These are phyloP conservation scores for Trididemnum miniatum DNA, from an alignment of 23 tunicate species.

Conservation along the genomic window DNA sequence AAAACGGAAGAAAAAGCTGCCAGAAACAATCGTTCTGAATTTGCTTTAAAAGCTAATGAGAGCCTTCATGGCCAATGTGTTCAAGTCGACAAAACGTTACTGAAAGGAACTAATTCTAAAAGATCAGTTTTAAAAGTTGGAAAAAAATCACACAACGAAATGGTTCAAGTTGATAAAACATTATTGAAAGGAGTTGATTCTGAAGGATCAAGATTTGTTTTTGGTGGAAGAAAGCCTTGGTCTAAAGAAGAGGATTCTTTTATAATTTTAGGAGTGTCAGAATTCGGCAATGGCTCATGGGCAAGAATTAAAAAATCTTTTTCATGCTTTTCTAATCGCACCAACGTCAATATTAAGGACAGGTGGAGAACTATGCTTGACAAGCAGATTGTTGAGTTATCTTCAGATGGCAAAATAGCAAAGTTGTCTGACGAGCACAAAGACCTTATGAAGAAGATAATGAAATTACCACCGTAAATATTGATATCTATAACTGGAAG, in stretches of 20 bases:
- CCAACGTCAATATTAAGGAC: not conserved
- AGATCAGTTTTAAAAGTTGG: not conserved
- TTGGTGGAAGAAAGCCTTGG: not conserved
- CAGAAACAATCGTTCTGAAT: no score
- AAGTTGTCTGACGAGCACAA: not conserved
- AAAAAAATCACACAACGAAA: not conserved
- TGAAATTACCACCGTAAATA: no score
- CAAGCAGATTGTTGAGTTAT: not conserved
- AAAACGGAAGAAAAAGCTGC: not conserved
- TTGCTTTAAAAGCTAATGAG: not conserved
- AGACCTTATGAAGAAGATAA: not conserved
- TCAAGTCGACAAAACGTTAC: not conserved
- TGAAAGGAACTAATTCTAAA: no score
- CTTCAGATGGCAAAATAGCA: not conserved
- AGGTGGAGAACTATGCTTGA: conserved; percentile 17
- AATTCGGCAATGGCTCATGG: conserved; percentile 9
- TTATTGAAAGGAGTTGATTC: not conserved
- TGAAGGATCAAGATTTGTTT: not conserved
- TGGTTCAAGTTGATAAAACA: not conserved
- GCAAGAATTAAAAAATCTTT: not conserved
- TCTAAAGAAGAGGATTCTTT: not conserved
- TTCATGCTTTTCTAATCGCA: not conserved
- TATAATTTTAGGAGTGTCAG: conserved; percentile 5
- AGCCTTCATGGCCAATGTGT: not conserved
- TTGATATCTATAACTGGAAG: no score